phyloP scores from a whole-genome alignment of 64 coral and sea anemone species.

The Porites lutea region DNA sequence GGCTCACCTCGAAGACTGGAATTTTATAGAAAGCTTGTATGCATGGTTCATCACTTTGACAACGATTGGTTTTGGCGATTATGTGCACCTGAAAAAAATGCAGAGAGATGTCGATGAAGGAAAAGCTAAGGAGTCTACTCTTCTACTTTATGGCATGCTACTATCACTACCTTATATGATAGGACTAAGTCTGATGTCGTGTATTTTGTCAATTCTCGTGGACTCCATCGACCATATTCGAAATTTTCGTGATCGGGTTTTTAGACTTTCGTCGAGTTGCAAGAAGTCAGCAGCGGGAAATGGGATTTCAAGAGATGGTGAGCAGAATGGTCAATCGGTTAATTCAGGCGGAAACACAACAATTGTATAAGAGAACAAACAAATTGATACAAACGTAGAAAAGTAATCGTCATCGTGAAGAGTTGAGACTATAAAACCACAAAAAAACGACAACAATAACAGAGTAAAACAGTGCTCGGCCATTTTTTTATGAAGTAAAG shows the following conservation, averaged over 20 bases:
- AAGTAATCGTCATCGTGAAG: no score
- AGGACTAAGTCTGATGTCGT: constrained; percentile 8
- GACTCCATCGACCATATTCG: constrained; percentile 32
- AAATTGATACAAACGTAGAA: no score
- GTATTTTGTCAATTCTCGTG: constrained; percentile 7
- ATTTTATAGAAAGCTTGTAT: constrained; percentile 3
- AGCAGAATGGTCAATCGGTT: no score
- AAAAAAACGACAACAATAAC: no score
- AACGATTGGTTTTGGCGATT: constrained; percentile 46
- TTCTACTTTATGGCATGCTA: background rate
- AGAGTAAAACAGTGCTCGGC: no score
- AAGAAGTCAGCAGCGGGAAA: background rate
- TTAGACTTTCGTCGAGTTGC: background rate
- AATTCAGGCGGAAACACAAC: no score
- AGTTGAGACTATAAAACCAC: no score
- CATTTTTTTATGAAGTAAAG: no score
- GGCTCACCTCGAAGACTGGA: background rate
- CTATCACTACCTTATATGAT: background rate
- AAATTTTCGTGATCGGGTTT: constrained; percentile 5
- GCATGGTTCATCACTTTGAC: constrained; percentile 30
- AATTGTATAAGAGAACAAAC: no score
- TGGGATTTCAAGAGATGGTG: no score
- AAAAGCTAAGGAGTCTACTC: background rate
- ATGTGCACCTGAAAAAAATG: background rate
- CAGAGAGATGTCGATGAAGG: background rate